A percentile compares a stretch with the other conserved stretches of the same genome.
Evolutionary conservation across 2,888 invertebrate species (phyloP).

Genomic region (Diarsia dahlii): DNA sequence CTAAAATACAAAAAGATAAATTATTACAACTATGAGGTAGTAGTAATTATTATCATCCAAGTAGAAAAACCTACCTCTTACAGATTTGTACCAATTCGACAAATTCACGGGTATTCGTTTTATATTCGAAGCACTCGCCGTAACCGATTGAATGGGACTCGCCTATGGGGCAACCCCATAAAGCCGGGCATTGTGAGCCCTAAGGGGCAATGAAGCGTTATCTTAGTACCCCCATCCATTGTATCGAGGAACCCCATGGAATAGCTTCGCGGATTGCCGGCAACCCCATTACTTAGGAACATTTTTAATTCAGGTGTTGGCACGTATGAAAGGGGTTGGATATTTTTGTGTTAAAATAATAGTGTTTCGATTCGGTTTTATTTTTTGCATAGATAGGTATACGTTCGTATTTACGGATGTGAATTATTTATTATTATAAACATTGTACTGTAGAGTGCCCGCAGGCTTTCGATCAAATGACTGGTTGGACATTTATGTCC

Average conservation of each 20-base stretch:
- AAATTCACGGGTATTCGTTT: constrained; percentile 15
- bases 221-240: constrained; percentile 51
- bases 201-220: constrained; percentile 52
- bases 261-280: constrained; percentile 31
- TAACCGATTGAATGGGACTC: constrained; percentile 40
- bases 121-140: constrained; percentile 30
- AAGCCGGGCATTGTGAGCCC: constrained; percentile 40
- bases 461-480: background rate
- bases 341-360: background rate
- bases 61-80: background rate
- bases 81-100: constrained; percentile 11
- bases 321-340: background rate
- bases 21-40: too few relatives aligned
- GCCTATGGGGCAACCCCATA: constrained; percentile 44
- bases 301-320: constrained; percentile 25
- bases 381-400: background rate
- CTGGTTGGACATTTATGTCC: background rate
- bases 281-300: constrained; percentile 16
- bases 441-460: background rate
- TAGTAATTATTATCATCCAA: background rate
- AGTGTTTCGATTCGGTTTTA: background rate
- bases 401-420: background rate
- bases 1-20: too few relatives aligned
- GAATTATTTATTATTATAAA: background rate
- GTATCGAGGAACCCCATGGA: constrained; percentile 44